Evolutionary conservation across 2,797 vertebrate genomes (phyloP).

Genomic region (Podargus strigoides): DNA sequence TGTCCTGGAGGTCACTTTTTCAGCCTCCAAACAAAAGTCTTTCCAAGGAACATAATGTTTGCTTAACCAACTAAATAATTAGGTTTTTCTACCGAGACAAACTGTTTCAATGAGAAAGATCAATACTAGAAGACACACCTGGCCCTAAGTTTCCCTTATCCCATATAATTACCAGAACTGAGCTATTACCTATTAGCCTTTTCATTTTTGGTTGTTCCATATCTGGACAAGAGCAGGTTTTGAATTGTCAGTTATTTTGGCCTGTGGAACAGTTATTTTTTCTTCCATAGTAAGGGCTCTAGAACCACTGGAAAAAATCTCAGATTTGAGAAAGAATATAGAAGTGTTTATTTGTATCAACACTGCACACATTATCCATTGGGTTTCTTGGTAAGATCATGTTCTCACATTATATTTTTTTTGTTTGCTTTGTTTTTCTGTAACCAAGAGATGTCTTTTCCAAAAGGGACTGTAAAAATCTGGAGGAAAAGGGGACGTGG

Average conservation of each 20-base stretch:
- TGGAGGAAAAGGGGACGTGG: background rate
- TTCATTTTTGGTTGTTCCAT: background rate
- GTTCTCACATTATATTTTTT: accelerated
- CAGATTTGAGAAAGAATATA: background rate
- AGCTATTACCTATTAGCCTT: background rate
- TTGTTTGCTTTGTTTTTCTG: background rate
- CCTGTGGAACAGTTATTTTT: background rate
- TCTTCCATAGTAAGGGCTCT: background rate
- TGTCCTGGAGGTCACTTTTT: background rate
- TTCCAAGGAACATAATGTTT: background rate
- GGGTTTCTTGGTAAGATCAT: background rate
- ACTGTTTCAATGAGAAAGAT: background rate
- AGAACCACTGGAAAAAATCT: background rate
- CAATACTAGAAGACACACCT: background rate
- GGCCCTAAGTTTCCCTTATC: background rate
- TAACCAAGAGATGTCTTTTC: background rate
- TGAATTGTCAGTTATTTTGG: background rate
- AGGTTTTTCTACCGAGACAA: background rate
- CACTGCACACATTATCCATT: background rate
- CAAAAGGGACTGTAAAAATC: background rate
- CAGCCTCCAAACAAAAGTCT: background rate
- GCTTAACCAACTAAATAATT: background rate
- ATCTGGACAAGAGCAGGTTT: background rate
- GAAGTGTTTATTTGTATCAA: background rate
- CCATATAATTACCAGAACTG: background rate